Evolutionary conservation across 2,797 vertebrate species (phyloP).

Genomic region (Channa striata): DNA sequence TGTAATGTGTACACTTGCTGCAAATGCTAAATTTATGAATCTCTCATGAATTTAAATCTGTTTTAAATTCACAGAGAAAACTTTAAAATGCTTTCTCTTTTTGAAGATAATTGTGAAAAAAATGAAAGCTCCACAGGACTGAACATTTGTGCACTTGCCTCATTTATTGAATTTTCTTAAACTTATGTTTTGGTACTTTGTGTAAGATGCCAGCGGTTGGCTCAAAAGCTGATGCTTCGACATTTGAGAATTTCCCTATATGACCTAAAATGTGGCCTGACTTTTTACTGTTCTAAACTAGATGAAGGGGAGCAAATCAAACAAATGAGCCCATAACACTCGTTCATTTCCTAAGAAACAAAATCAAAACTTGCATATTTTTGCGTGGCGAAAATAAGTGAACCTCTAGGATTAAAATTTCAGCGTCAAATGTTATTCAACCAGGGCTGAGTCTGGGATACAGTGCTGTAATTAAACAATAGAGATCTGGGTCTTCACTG

Average conservation of each 20-base stretch:
- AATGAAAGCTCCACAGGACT: neutral
- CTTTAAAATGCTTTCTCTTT: constrained; percentile 8
- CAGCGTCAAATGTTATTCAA: too few species aligned
- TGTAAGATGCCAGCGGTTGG: neutral
- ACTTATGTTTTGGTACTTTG: neutral
- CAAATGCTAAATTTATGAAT: constrained; percentile 20
- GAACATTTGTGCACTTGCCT: neutral
- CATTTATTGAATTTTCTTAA: constrained; percentile 1
- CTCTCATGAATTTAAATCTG: constrained; percentile 24
- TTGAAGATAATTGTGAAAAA: constrained; percentile 2
- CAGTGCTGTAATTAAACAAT: too few species aligned
- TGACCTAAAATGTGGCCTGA: too few species aligned
- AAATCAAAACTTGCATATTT: too few species aligned
- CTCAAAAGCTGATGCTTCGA: too few species aligned
- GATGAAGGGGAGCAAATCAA: too few species aligned
- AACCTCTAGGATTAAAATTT: neutral
- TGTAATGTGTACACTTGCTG: constrained; percentile 28
- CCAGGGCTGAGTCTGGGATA: too few species aligned
- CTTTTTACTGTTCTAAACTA: too few species aligned
- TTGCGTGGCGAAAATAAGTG: neutral
- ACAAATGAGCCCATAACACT: too few species aligned
- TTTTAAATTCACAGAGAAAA: constrained; percentile 14
- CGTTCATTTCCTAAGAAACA: too few species aligned
- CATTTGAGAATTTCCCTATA: too few species aligned
- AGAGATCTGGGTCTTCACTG: too few species aligned